Percentiles rank a stretch among this genome's conserved stretches.
Conservation (phyloP, 2,113 vertebrate species). For the Gasterosteus aculeatus region DNA sequence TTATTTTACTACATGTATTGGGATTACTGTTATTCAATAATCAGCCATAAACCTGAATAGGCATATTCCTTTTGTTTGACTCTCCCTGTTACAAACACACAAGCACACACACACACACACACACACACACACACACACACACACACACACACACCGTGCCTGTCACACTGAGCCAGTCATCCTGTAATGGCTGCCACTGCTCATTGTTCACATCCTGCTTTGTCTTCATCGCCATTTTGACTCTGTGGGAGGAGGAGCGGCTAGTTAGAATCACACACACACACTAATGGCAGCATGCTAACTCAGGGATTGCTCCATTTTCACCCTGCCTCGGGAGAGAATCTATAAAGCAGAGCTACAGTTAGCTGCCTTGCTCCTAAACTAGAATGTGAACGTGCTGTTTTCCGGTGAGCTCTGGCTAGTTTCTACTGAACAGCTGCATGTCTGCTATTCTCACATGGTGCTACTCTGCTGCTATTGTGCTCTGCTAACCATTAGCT, state of each 20-base stretch:
- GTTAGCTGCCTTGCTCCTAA: not conserved
- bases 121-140: slow-evolving; percentile 10
- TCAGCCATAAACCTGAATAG: not conserved
- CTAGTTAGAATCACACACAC: slow-evolving; percentile 19
- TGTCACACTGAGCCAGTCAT: slow-evolving; percentile 66
- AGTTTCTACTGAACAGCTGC: not conserved
- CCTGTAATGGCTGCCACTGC: slow-evolving; percentile 84
- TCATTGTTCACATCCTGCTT: slow-evolving; percentile 85
- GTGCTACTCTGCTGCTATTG: not conserved
- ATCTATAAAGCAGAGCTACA: too few species aligned
- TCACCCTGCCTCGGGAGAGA: not conserved
- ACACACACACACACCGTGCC: slow-evolving; percentile 17
- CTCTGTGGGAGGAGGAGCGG: slow-evolving; percentile 56
- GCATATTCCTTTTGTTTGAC: not conserved
- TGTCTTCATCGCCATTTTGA: slow-evolving; percentile 89
- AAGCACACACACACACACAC: not conserved
- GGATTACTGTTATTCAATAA: not conserved
- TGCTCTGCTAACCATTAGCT: slow-evolving; percentile 27
- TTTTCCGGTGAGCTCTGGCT: not conserved
- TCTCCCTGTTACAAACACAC: not conserved
- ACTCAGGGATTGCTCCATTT: not conserved
- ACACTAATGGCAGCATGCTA: slow-evolving; percentile 1
- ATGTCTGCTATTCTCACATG: not conserved
- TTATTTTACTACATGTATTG: not conserved
- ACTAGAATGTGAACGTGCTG: not conserved